Evolutionary conservation across 2,888 invertebrate genomes (phyloP), one percentile per base, ranked within the genome.

Genomic region (Hylaea fasciaria): DNA sequence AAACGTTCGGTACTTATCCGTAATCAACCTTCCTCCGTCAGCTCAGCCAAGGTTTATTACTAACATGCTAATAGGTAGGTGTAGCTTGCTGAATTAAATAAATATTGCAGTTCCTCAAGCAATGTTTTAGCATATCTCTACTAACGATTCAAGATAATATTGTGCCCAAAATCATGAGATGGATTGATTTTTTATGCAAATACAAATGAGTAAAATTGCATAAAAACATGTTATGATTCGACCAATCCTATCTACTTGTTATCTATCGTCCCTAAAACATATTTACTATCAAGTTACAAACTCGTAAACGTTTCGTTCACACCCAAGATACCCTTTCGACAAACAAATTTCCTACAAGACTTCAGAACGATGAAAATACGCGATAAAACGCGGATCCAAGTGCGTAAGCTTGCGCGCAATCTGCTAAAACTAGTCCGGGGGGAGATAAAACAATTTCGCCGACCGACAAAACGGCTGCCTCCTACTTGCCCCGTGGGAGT

Each of bases 401-500:
- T 8, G 16, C 52, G 16, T 13, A 35, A 13, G 35, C 28, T 41
- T 12, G 35, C 45, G 39, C 43, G 54, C 63, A 65, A 65, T 59
- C 55, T 54, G 43, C 28, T 39, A 43, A 35, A 62, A 52, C 45
- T 53, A 22, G 45, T 8, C 59, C 49, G 16, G 13, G 47, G 65
- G 66, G 64, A 47, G 13, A 58, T 50, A 66, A 32, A 62, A 65
- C 66, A 60, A 66, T 65, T 57, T 59, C 46, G 52, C 48, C 41
- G 41, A 54, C 57, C 50, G 11, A 46, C 44, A 49, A 52, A 57
- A 55, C 51, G 22, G 56, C n/a, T 45, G 54, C 14, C 48, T 51
- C 49, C 59, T 64, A 64, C 62, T 56, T 32, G 39, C 13, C 68
- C 40, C 57, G 2, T 11, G 55, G 63, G 61, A 58, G 16, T 28